These are phyloP conservation scores for Homarus americanus DNA, from an alignment of 1,140 invertebrate genomes.

Conservation along the genomic window DNA sequence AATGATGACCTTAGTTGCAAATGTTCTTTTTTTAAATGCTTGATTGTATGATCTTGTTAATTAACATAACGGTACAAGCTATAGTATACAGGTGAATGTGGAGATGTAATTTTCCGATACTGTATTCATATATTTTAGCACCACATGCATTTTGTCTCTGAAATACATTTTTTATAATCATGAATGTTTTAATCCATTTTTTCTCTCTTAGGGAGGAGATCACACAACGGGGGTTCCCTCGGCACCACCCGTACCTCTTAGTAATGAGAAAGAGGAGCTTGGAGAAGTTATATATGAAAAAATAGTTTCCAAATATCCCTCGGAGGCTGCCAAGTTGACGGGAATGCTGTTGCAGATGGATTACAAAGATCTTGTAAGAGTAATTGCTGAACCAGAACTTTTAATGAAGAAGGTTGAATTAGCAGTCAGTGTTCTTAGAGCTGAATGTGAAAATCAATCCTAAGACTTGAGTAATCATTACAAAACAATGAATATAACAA, in stretches of 20 bases:
- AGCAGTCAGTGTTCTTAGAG: conserved; percentile 30
- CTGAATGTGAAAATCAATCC: neutral
- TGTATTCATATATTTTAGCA: too few relatives aligned
- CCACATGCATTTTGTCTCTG: too few relatives aligned
- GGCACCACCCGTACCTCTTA: neutral
- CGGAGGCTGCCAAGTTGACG: conserved; percentile 47
- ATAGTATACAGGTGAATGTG: too few relatives aligned
- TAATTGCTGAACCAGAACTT: conserved; percentile 47
- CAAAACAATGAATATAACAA: too few relatives aligned
- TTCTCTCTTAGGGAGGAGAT: neutral
- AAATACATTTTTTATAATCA: too few relatives aligned
- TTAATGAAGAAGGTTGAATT: conserved; percentile 44
- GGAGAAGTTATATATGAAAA: conserved; percentile 60
- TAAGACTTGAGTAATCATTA: too few relatives aligned
- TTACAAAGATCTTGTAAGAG: conserved; percentile 43
- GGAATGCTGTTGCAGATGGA: conserved; percentile 60
- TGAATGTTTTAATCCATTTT: neutral
- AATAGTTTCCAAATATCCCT: conserved; percentile 12
- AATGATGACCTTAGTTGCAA: too few relatives aligned
- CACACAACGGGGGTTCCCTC: neutral
- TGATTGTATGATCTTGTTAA: too few relatives aligned
- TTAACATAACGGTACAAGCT: too few relatives aligned
- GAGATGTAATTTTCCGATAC: too few relatives aligned
- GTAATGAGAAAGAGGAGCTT: conserved; percentile 51
- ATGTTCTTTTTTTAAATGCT: too few relatives aligned